A percentile compares a stretch with the other conserved stretches of the same genome.
These are phyloP conservation scores for Meloidogyne hapla DNA, from an alignment of 1,140 invertebrate species.

Conservation along the genomic window DNA sequence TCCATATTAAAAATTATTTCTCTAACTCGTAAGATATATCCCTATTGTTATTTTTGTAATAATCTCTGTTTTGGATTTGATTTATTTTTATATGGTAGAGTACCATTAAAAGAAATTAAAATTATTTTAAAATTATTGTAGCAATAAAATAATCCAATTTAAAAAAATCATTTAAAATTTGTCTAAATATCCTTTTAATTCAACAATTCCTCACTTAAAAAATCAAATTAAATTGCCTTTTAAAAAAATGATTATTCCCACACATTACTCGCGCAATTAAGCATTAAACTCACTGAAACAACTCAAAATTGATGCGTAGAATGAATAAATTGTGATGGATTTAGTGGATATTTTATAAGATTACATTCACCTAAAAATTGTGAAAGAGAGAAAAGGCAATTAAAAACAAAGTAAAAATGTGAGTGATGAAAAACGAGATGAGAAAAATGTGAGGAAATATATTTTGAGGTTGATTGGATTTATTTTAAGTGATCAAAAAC, in stretches of 20 bases:
- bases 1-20: too few relatives aligned
- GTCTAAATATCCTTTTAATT: neutral
- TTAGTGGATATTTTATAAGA: neutral
- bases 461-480: too few relatives aligned
- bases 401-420: neutral
- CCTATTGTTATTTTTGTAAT: too few relatives aligned
- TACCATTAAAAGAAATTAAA: too few relatives aligned
- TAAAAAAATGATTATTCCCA: neutral
- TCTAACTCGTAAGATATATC: too few relatives aligned
- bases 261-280: conserved; percentile 1
- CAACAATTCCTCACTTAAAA: neutral
- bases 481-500: too few relatives aligned
- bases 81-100: too few relatives aligned
- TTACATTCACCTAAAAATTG: neutral
- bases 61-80: too few relatives aligned
- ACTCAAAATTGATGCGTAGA: too few relatives aligned
- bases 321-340: neutral
- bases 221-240: neutral
- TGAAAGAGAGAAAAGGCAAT: neutral
- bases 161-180: neutral
- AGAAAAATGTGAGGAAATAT: too few relatives aligned
- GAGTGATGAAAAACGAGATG: neutral
- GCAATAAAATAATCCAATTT: too few relatives aligned
- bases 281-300: neutral
- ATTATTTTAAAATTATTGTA: too few relatives aligned